phyloP scores from a whole-genome alignment of 2,113 vertebrate genomes.

The Micronycteris hirsuta region DNA sequence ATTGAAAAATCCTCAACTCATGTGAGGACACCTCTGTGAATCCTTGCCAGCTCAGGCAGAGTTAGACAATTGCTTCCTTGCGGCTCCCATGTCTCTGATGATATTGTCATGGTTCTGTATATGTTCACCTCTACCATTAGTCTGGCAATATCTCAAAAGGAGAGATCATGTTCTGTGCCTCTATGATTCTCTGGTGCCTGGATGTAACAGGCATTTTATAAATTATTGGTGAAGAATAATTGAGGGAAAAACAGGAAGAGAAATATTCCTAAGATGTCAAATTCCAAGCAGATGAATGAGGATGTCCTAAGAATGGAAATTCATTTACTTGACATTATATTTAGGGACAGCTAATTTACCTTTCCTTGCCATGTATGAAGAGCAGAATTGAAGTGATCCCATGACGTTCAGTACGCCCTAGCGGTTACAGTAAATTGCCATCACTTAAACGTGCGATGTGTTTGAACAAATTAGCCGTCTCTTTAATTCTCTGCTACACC shows the following conservation, averaged over 20 bases:
- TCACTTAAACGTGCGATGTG: background rate
- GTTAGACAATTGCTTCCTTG: background rate
- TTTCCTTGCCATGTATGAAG: background rate
- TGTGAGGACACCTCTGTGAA: background rate
- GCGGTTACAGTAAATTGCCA: background rate
- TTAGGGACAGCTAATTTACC: background rate
- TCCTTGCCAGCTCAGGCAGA: background rate
- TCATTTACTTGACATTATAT: background rate
- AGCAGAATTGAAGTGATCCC: background rate
- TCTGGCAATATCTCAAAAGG: background rate
- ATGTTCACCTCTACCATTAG: background rate
- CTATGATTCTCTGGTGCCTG: background rate
- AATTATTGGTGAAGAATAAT: background rate
- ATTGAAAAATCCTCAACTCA: background rate
- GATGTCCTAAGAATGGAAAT: background rate
- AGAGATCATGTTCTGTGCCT: background rate
- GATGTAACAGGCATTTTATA: background rate
- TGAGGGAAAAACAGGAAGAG: background rate
- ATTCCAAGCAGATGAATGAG: background rate
- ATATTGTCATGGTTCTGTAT: background rate
- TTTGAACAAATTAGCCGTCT: background rate
- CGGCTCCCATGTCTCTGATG: background rate
- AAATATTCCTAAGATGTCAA: background rate
- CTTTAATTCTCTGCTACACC: background rate
- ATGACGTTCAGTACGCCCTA: background rate